Conservation (phyloP, 2,113 vertebrate genomes). For the Oophaga pumilio region DNA sequence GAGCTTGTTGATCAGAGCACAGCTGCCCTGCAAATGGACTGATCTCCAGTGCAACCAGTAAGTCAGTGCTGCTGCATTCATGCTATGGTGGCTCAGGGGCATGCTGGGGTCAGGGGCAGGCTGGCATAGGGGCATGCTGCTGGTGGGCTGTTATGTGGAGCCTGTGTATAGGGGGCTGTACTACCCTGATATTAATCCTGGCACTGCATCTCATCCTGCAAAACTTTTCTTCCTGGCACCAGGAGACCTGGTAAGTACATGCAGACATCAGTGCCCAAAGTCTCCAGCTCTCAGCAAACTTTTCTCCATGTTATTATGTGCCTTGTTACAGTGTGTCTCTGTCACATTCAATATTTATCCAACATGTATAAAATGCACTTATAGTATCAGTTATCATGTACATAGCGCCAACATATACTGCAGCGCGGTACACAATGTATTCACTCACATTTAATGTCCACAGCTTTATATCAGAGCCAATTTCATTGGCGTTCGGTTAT, state of each 20-base stretch:
- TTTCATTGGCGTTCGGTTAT: neutral
- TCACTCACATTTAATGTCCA: neutral
- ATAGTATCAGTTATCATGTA: neutral
- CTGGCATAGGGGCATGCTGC: neutral
- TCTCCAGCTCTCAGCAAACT: neutral
- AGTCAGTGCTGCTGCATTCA: neutral
- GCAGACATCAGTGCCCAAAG: neutral
- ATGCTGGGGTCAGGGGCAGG: neutral
- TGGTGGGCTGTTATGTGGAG: neutral
- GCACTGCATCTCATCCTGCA: neutral
- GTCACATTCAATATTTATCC: neutral
- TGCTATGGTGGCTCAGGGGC: constrained; percentile 14
- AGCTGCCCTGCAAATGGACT: constrained; percentile 7
- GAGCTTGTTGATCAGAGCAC: constrained; percentile 41
- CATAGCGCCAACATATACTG: neutral
- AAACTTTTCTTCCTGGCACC: constrained; percentile 8
- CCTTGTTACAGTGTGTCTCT: neutral
- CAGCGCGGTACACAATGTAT: neutral
- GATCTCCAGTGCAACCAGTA: neutral
- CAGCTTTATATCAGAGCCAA: neutral
- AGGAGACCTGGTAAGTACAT: neutral
- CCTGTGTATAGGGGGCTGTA: neutral
- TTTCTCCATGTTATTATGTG: neutral
- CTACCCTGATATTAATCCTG: neutral
- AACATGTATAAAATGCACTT: neutral